A percentile compares a stretch with the other conserved stretches of the same genome.
Evolutionary conservation across 2,888 invertebrate species (phyloP).

Genomic region (Stenoptilia bipunctidactyla): DNA sequence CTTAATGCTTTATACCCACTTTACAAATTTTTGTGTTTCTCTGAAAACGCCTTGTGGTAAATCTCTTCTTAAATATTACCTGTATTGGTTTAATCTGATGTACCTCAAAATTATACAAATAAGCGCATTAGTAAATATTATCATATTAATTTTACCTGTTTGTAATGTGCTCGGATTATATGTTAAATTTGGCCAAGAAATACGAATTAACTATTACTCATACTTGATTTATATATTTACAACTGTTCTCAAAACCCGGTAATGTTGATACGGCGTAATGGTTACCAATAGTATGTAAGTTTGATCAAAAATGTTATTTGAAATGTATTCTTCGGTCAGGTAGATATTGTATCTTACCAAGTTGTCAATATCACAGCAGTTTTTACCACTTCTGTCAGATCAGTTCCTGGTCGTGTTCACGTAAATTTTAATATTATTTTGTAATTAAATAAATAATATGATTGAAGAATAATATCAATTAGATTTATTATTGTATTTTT

Average conservation of each 20-base stretch:
- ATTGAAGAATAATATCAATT: too few species aligned
- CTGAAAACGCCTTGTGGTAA: background rate
- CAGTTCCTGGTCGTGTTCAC: slow-evolving; percentile 14
- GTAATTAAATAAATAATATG: too few species aligned
- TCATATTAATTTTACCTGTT: too few species aligned
- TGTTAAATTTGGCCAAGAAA: slow-evolving; percentile 1
- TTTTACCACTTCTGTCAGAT: slow-evolving; percentile 50
- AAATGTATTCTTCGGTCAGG: slow-evolving; percentile 30
- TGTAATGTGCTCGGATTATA: background rate
- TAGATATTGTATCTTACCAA: slow-evolving; percentile 22
- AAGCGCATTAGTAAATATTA: too few species aligned
- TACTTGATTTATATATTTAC: background rate
- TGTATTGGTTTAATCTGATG: too few species aligned
- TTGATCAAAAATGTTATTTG: slow-evolving; percentile 42
- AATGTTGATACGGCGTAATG: slow-evolving; percentile 27
- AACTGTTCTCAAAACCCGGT: slow-evolving; percentile 15
- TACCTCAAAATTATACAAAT: too few species aligned
- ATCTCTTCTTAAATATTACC: slow-evolving; percentile 24
- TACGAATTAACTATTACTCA: background rate
- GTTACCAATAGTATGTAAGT: slow-evolving; percentile 65
- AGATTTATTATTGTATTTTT: too few species aligned
- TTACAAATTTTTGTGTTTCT: background rate
- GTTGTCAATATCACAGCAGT: slow-evolving; percentile 69
- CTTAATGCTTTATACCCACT: too few species aligned
- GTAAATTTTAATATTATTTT: too few species aligned